These are phyloP conservation scores for Sebastes trivittatus DNA, from an alignment of 2,797 vertebrate species.

Conservation along the genomic window DNA sequence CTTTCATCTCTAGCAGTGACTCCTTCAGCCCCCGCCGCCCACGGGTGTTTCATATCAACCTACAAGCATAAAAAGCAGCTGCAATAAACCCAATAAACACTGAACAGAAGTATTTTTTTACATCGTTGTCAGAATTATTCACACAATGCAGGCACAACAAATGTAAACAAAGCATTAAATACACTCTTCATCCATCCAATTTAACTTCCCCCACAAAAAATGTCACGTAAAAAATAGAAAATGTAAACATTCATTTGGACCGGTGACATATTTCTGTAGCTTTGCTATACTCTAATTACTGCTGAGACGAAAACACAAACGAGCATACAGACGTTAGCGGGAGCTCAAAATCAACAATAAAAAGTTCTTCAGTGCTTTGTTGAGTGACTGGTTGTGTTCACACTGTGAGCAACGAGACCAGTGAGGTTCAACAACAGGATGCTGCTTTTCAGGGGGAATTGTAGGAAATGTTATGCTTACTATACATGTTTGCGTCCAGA, in stretches of 20 bases:
- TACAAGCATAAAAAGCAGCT: conserved; percentile 10
- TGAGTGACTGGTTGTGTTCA: conserved; percentile 25
- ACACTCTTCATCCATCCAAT: not conserved
- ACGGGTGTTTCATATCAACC: not conserved
- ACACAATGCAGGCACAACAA: conserved; percentile 42
- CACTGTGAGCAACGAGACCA: conserved; percentile 18
- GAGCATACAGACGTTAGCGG: conserved; percentile 7
- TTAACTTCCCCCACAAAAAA: not conserved
- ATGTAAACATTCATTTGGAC: conserved; percentile 64
- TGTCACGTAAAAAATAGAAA: conserved; percentile 42
- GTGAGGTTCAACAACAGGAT: too few relatives aligned
- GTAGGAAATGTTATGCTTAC: not conserved
- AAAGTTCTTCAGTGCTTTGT: conserved; percentile 19
- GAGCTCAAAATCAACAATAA: conserved; percentile 22
- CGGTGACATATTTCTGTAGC: conserved; percentile 30
- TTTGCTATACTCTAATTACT: conserved; percentile 42
- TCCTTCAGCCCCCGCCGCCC: not conserved
- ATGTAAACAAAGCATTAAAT: conserved; percentile 34
- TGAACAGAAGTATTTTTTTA: not conserved
- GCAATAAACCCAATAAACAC: conserved; percentile 11
- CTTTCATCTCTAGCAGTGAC: conserved; percentile 18
- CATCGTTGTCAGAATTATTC: not conserved
- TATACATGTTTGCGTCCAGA: too few relatives aligned
- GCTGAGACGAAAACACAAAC: conserved; percentile 24
- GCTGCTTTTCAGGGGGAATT: not conserved